These are phyloP conservation scores for Zaprionus obscuricornis DNA, from an alignment of 2,888 invertebrate genomes.

Conservation along the genomic window DNA sequence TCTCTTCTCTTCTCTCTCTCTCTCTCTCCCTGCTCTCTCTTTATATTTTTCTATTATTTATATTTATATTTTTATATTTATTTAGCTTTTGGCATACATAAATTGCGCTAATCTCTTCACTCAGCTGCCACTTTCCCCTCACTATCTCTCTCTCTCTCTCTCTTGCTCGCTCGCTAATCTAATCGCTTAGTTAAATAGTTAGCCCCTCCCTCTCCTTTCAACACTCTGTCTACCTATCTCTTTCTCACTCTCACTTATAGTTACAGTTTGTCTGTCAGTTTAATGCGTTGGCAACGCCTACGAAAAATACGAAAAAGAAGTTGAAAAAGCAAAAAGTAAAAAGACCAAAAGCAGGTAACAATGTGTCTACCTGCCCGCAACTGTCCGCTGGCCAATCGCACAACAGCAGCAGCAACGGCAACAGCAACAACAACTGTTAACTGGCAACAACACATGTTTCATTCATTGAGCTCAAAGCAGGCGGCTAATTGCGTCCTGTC, in stretches of 20 bases:
- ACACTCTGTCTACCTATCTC: conserved; percentile 11
- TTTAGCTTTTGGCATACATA: conserved; percentile 35
- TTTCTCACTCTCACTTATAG: neutral
- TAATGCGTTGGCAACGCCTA: conserved; percentile 44
- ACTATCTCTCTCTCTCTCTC: no score
- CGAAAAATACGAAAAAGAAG: no score
- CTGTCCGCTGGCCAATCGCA: conserved; percentile 50
- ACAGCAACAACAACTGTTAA: conserved; percentile 14
- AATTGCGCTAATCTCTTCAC: conserved; percentile 43
- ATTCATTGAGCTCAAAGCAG: conserved; percentile 49
- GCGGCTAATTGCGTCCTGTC: conserved; percentile 55
- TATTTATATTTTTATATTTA: conserved; percentile 49
- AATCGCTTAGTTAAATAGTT: conserved; percentile 68
- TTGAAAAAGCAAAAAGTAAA: neutral
- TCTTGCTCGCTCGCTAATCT: no score
- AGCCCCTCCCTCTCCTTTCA: conserved; percentile 39
- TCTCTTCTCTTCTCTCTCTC: no score
- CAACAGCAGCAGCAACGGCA: conserved; percentile 22
- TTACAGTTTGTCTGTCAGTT: neutral
- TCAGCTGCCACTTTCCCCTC: no score
- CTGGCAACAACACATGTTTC: conserved; percentile 48
- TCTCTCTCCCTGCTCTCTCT: no score
- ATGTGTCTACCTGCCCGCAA: conserved; percentile 33
- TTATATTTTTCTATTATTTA: no score
- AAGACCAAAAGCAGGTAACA: conserved; percentile 33